Evolutionary conservation across 2,113 vertebrate genomes (phyloP), one percentile per base, ranked within the genome.

Genomic region (Passer montanus): DNA sequence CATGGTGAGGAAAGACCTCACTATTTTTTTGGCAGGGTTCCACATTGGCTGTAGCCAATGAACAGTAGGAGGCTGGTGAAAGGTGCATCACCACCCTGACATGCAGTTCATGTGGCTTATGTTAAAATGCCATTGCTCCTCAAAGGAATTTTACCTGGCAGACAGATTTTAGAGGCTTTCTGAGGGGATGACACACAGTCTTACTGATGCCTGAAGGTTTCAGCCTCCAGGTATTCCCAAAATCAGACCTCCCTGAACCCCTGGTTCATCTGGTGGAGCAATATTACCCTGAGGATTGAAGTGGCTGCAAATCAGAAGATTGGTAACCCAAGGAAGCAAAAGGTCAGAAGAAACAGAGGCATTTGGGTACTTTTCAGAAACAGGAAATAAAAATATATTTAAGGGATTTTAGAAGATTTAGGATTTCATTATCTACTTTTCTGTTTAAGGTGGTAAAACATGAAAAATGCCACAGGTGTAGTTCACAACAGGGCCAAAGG

Each of bases 381-480:
- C 5, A 26, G 31, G 7, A 26, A 75, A 52, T 60, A 79, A 43
- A 41, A 63, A 33, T 13, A 9, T 21, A 26, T 28, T 46, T 46
- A 68, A 66, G 15, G 23, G 12, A 59, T 76, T 85, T 91, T 70
- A 55, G 30, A 46, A 28, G 19, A 72, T 31, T 64, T n/a, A 56
- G 3, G 3, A 81, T 74, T 92, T 88, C 15, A 58, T 69, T 31
- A 63, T 41, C 56, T 53, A 22, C 15, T 62, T 11, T 44, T 60
- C 8, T 52, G 74, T 88, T 76, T 72, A 39, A 77, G 30, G 27
- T 17, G 39, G 56, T 85, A 95, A 97, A 97, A 95, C 47, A 87
- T 81, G 95, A 74, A 95, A 97, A 95, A 90, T 94, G 73, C 60
- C 75, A 84, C 47, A 87, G 73, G 47, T 95, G 68, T 80, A 41